phyloP scores from a whole-genome alignment of 2,113 vertebrate species.

The Macaca fascicularis region DNA sequence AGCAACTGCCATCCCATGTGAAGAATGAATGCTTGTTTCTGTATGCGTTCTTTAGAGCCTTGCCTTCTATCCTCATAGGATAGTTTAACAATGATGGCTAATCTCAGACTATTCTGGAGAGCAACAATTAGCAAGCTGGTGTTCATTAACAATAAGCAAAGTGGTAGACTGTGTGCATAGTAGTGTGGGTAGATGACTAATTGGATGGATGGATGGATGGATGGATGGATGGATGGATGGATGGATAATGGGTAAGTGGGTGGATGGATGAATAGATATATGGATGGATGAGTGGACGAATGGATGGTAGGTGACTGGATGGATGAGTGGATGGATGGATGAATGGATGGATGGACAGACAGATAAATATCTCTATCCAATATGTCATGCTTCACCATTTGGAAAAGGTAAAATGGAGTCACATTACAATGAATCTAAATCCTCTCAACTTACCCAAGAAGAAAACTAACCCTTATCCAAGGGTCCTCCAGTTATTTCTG shows the following conservation, averaged over 20 bases:
- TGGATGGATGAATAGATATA: too few species aligned
- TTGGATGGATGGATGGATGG: neutral
- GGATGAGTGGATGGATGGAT: too few species aligned
- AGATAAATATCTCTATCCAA: neutral
- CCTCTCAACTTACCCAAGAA: neutral
- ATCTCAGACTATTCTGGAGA: neutral
- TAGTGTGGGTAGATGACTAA: neutral
- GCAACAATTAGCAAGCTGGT: neutral
- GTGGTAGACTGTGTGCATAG: neutral
- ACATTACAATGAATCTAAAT: neutral
- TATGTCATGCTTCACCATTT: neutral
- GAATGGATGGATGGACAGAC: neutral
- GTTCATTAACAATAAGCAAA: neutral
- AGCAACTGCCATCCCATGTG: neutral
- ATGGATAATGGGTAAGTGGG: too few species aligned
- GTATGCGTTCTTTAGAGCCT: neutral
- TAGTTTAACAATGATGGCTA: neutral
- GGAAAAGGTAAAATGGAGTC: neutral
- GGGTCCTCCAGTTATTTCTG: neutral
- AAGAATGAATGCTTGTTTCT: neutral
- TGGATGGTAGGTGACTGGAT: too few species aligned
- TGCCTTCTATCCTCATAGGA: neutral
- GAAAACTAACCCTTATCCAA: neutral
- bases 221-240: too few species aligned
- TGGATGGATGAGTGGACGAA: too few species aligned